Base-by-base conservation (phyloP, 2,113 vertebrate species). In the Pedionomus torquatus region DNA sequence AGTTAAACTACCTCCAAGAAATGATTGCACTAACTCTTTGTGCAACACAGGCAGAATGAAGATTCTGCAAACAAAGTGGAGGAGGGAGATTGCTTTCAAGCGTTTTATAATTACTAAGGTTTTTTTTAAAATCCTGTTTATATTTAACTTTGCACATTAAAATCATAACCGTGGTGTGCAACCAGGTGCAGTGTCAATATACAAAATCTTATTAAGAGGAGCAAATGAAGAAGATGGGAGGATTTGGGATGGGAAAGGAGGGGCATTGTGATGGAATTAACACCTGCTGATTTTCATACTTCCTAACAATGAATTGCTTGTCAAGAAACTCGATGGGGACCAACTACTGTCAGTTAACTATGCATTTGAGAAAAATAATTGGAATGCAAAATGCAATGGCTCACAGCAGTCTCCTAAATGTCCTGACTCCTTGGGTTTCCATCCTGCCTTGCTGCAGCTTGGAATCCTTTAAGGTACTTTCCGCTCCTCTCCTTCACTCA, bases 181-280 rank as follows among this genome's bases (percentile, higher is more conserved):
- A 55, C 76, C 82, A 79, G 89, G 87, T 81, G 79, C 63, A 84
- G 72, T 5, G 58, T 46, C 61, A 68, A 83, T 86, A 65, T 4
- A 90, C 41, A 44, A 94, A 92, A 95, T 89, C 90, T 84, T 92
- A 94, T 91, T 93, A 96, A 91, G 55, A 88, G 54, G 24, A 95
- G 76, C 30, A 86, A 87, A 70, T 79, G 31, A 87, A 93, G 92
- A 74, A 33, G 68, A 82, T 28, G 58, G 63, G 39, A 92, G 76
- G 70, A 92, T 89, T 89, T 88, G 55, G 60, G 55, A 52, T 75
- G 54, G 39, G 41, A 81, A 92, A 76, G 82, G 89, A 93, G 63
- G 79, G n/a, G 43, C 19, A 3, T 49, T 83, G 85, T 24, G 72
- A 82, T 93, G 85, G 95, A 97, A 92, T 95, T 93, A 92, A 51